A percentile compares a stretch with the other conserved stretches of the same genome.
These are phyloP conservation scores for Apis laboriosa DNA, from an alignment of 1,140 invertebrate species.

Conservation along the genomic window DNA sequence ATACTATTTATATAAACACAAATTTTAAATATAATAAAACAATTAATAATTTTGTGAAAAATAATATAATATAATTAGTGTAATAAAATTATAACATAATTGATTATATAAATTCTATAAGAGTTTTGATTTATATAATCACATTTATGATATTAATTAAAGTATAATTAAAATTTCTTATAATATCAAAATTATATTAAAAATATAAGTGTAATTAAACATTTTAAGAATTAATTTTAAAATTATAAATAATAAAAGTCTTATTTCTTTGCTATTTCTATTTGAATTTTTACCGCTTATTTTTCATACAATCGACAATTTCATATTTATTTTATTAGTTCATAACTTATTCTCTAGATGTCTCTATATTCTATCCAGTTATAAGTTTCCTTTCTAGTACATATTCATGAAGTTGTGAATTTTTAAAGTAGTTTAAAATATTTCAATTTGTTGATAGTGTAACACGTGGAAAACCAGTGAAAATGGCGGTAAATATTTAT, in stretches of 20 bases:
- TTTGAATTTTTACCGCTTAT: background rate
- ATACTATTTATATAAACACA: no score
- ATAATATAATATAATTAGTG: no score
- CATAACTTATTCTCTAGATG: background rate
- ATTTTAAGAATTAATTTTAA: background rate
- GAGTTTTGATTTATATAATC: background rate
- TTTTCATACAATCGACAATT: background rate
- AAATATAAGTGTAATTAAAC: background rate
- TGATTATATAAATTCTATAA: background rate
- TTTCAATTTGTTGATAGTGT: background rate
- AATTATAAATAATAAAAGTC: background rate
- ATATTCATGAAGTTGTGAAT: background rate
- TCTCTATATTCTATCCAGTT: background rate
- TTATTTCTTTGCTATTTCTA: background rate
- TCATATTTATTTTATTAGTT: background rate
- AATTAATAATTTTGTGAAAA: no score
- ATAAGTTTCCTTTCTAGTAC: background rate
- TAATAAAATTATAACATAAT: no score
- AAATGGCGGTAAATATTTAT: slow-evolving; percentile 44
- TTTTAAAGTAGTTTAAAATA: background rate
- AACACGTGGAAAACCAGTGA: background rate
- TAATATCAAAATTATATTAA: background rate
- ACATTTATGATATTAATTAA: background rate
- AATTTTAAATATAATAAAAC: no score
- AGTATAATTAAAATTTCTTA: background rate